Evolutionary conservation across 2,888 invertebrate genomes (phyloP), one percentile per base, ranked within the genome.

Genomic region (Stenchaetothrips biformis): DNA sequence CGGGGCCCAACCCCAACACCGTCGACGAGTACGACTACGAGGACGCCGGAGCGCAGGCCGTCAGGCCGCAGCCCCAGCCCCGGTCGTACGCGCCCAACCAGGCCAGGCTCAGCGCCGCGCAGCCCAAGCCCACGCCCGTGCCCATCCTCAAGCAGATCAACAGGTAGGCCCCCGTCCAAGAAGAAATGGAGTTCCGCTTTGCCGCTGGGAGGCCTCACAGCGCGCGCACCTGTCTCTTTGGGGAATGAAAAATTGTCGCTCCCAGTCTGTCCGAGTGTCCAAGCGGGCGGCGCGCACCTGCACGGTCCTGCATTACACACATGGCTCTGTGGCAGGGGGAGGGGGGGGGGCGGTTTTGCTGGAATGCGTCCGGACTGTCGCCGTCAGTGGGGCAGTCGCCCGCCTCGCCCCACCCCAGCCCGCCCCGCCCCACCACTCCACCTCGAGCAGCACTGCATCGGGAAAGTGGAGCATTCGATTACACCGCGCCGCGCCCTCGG

Each of bases 61-160:
- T 79, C 88, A 91, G 88, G 86, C 89, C 11, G 78, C 85, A 79
- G 87, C 87, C 59, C 87, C 88, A 81, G 84, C 87, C 18, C 86
- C 67, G 67, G 21, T 67, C 67, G 67, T 67, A 67, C 67, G 67
- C 67, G 67, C 67, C 67, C 67, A 67, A 67, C 80, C 80, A 48
- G 81, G 80, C 78, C 81, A 27, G 18, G 78, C 78, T 79, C 80
- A 37, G 80, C 82, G 62, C 82, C 78, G 77, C 82, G 37, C 80
- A 81, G 78, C 88, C 89, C 0, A 89, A 88, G 82, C 89, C 90
- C 62, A 89, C 92, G 0, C 91, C 94, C 0, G 92, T 95, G 78
- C 89, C 95, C 77, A 95, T 95, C 84, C 89, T 96, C 81, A 95
- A 95, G 86, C 95, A 95, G 88, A 95, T 96, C 83, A 95, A 96